phyloP scores from a whole-genome alignment of 2,888 invertebrate genomes.

The Ernsta delagoae region DNA sequence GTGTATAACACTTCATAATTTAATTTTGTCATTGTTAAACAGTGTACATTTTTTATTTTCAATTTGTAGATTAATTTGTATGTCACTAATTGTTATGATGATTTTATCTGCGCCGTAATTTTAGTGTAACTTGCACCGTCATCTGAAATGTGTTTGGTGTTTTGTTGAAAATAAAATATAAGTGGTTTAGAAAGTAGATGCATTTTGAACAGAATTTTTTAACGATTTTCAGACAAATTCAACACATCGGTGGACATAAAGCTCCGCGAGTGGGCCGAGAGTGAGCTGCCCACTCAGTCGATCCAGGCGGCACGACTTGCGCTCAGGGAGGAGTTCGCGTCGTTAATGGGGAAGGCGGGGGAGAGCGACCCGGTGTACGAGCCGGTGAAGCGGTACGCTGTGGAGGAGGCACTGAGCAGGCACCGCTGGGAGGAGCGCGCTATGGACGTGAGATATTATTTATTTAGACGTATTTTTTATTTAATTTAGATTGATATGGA shows the following conservation, averaged over 20 bases:
- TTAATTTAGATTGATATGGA: too few species aligned
- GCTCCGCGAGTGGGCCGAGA: constrained; percentile 97
- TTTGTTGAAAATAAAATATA: too few species aligned
- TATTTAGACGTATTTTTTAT: too few species aligned
- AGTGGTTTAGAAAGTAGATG: too few species aligned
- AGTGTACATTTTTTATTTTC: too few species aligned
- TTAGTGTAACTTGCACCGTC: too few species aligned
- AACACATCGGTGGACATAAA: constrained; percentile 97
- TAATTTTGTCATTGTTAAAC: too few species aligned
- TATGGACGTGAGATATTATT: constrained; percentile 66
- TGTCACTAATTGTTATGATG: too few species aligned
- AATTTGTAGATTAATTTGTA: too few species aligned
- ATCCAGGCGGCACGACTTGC: constrained; percentile 90
- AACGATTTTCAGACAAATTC: constrained; percentile 87
- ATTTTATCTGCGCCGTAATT: too few species aligned
- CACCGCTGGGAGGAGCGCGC: constrained; percentile 98
- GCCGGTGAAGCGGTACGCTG: constrained; percentile 93
- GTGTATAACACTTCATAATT: background rate
- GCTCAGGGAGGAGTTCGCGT: constrained; percentile 70
- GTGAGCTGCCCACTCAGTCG: constrained; percentile 91
- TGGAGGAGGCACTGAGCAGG: constrained; percentile 92
- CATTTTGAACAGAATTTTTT: too few species aligned
- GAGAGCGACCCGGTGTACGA: constrained; percentile 97
- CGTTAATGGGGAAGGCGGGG: constrained; percentile 60
- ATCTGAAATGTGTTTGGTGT: too few species aligned